Evolutionary conservation across 1,140 invertebrate species (phyloP).

Genomic region (Scaptomyza hsui): DNA sequence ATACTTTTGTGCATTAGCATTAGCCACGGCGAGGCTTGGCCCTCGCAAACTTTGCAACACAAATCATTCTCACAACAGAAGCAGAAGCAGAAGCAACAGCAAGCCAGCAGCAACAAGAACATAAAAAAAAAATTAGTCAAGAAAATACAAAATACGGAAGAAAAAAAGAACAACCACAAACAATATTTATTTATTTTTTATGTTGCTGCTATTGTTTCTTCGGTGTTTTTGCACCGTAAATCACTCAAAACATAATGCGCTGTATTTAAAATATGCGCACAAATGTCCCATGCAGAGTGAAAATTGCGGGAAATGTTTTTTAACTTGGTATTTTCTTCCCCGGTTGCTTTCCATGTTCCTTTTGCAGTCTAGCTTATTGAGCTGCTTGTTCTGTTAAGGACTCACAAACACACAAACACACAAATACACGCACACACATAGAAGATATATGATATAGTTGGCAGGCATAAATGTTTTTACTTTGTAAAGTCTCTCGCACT

Average conservation of each 20-base stretch:
- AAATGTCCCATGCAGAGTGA: conserved; percentile 48
- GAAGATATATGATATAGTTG: conserved; percentile 46
- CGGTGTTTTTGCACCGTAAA: conserved; percentile 52
- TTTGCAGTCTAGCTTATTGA: conserved; percentile 62
- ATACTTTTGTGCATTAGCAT: conserved; percentile 69
- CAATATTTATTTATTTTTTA: conserved; percentile 27
- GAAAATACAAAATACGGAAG: conserved; percentile 21
- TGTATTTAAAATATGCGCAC: conserved; percentile 75
- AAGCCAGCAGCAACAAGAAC: conserved; percentile 34
- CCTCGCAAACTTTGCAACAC: conserved; percentile 41
- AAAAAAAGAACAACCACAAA: conserved; percentile 20
- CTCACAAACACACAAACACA: conserved; percentile 54
- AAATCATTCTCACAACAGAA: conserved; percentile 61
- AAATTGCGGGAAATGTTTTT: conserved; percentile 63
- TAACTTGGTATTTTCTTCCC: conserved; percentile 23
- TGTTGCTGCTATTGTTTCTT: conserved; percentile 28
- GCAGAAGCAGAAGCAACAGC: conserved; percentile 36
- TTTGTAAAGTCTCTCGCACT: background rate
- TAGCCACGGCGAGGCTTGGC: conserved; percentile 27
- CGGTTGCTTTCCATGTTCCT: conserved; percentile 25
- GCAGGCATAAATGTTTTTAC: conserved; percentile 33
- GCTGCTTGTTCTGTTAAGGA: conserved; percentile 52
- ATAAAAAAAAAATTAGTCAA: conserved; percentile 12
- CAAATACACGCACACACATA: too few relatives aligned
- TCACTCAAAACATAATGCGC: conserved; percentile 77